Evolutionary conservation across 2,113 vertebrate genomes (phyloP).

Genomic region (Columba livia): DNA sequence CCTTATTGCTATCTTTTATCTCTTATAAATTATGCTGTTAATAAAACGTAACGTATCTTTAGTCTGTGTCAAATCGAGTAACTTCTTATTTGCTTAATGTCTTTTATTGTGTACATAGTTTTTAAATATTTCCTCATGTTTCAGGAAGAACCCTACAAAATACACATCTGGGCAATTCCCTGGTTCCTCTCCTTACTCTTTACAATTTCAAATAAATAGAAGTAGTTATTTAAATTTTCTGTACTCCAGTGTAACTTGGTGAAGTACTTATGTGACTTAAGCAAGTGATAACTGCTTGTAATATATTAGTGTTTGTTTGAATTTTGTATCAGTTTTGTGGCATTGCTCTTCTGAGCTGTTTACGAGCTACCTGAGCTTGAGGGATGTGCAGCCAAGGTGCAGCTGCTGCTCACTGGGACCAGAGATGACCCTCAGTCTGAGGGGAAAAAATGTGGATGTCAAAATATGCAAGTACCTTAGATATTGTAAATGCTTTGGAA

Average conservation of each 20-base stretch:
- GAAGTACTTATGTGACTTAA: not conserved
- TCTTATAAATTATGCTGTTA: not conserved
- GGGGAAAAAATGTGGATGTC: not conserved
- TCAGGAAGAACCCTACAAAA: not conserved
- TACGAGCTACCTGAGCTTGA: fast-evolving
- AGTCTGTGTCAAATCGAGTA: not conserved
- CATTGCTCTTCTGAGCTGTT: not conserved
- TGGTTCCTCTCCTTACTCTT: not conserved
- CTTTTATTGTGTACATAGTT: not conserved
- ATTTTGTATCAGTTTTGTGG: not conserved
- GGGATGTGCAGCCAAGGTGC: not conserved
- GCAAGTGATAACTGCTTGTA: not conserved
- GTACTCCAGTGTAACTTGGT: not conserved
- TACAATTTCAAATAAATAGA: not conserved
- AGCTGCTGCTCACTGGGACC: not conserved
- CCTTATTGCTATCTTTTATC: not conserved
- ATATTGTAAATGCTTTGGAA: not conserved
- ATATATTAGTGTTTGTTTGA: not conserved
- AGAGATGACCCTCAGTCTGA: not conserved
- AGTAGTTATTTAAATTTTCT: not conserved
- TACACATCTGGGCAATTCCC: not conserved
- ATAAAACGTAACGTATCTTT: not conserved
- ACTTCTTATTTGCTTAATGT: not conserved
- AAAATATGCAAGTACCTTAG: not conserved
- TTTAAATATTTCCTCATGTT: not conserved